Conservation (phyloP, 2,113 vertebrate species). For the Mirounga angustirostris region DNA sequence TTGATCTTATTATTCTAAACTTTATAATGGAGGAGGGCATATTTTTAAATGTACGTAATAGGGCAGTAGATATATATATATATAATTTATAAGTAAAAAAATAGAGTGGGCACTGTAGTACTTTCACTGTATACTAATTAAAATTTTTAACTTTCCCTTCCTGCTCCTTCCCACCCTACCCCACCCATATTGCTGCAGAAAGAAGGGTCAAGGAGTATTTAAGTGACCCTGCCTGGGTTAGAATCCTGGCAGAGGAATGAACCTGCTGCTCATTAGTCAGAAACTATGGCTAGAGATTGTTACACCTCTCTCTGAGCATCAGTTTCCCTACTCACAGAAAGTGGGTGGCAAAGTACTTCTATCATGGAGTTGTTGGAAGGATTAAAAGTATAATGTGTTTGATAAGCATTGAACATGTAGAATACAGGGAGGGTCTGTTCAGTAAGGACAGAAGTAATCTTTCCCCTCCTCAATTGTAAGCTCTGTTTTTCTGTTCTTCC, state of each 20-base stretch:
- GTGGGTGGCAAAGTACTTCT: not conserved
- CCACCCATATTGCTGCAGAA: not conserved
- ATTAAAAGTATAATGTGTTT: not conserved
- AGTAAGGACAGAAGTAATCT: fast-evolving
- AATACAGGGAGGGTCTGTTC: fast-evolving
- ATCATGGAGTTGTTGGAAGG: too few relatives aligned
- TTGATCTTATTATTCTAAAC: not conserved
- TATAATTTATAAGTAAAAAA: not conserved
- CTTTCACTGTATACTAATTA: not conserved
- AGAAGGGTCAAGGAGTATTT: not conserved
- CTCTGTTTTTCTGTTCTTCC: not conserved
- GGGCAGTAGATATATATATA: not conserved
- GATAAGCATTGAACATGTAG: fast-evolving
- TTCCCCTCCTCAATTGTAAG: not conserved
- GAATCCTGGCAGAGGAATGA: not conserved
- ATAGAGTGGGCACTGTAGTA: not conserved
- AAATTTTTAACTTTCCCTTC: not conserved
- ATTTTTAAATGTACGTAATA: not conserved
- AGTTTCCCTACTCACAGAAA: not conserved
- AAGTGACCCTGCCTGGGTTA: not conserved
- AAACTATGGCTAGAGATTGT: not conserved
- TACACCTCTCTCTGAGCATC: not conserved
- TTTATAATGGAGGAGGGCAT: not conserved
- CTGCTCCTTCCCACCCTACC: not conserved
- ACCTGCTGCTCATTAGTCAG: fast-evolving